These are phyloP conservation scores for Prietella phreatophila DNA, from an alignment of 2,113 vertebrate genomes.

Conservation along the genomic window DNA sequence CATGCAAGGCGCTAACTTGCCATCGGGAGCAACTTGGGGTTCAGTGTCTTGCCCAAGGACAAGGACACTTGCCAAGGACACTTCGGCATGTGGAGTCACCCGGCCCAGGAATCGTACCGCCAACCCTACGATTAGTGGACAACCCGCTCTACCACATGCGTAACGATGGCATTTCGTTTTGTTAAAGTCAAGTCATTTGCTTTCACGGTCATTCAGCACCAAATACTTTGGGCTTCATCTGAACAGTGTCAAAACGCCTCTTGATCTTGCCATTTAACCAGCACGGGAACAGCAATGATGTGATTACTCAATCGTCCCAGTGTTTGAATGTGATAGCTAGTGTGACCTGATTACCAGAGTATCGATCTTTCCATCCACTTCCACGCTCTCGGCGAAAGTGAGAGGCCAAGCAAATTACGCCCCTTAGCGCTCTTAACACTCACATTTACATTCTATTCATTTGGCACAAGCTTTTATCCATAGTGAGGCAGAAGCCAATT, in stretches of 20 bases:
- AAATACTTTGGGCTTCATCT: background rate
- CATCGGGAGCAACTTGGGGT: too few relatives aligned
- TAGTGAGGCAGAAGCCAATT: background rate
- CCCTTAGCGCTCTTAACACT: constrained; percentile 58
- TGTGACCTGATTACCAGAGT: constrained; percentile 66
- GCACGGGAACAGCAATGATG: constrained; percentile 50
- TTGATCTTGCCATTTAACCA: background rate
- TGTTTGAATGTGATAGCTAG: constrained; percentile 56
- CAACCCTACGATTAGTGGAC: too few relatives aligned
- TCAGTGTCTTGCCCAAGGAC: too few relatives aligned
- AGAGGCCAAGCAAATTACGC: background rate
- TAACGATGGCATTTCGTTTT: background rate
- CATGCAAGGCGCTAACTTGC: too few relatives aligned
- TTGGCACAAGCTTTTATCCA: background rate
- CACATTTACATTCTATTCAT: constrained; percentile 17
- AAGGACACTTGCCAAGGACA: too few relatives aligned
- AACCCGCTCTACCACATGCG: too few relatives aligned
- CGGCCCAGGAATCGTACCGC: too few relatives aligned
- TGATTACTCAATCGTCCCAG: constrained; percentile 63
- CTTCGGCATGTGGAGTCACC: too few relatives aligned
- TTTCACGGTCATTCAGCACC: background rate
- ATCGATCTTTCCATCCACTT: constrained; percentile 56
- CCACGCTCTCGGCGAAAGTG: constrained; percentile 20
- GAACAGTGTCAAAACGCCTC: background rate
- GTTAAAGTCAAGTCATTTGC: background rate